Base-by-base conservation (phyloP, 2,113 vertebrate genomes). In the Fulica atra region DNA sequence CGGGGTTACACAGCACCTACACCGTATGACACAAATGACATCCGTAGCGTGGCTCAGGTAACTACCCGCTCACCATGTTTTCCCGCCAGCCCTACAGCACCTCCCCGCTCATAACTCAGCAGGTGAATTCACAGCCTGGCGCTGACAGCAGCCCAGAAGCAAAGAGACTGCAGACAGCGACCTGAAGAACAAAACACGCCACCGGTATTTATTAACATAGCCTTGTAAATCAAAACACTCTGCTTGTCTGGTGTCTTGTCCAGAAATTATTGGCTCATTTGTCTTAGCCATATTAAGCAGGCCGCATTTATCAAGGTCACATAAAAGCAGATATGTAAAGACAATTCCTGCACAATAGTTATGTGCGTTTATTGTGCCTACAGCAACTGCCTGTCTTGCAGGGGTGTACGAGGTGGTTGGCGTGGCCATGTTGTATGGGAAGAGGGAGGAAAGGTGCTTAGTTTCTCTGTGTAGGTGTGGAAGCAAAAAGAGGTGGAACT, bases 211-310 rank as follows among this genome's bases (percentile, higher is more conserved):
- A 97, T 97, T 97, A 96, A 92, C 96, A 96, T 93, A 96, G 70
- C 90, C 87, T 64, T 95, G 97, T 97, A 97, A 97, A 97, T 97
- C 97, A 97, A 96, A 96, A 73, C 54, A 91, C 31, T 20, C 66
- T 72, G 56, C 94, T 89, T 96, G 95, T 96, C 97, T 64, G 42
- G 73, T 92, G 86, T 93, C 95, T 95, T 96, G 90, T 90, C 88
- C 93, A 31, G 91, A 95, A 97, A 93, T 97, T 96, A 97, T 97
- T 97, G 90, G 86, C 94, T 97, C 97, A 97, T 97, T 95, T 83
- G 76, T 97, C 97, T 97, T 85, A 86, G 64, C 90, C 85, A 89
- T 95, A 95, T 95, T 97, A 97, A 97, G 57, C 64, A 81, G 91
- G 71, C 44, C 64, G 60, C 95, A 96, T 97, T 96, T 85, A 97